Base-by-base conservation (phyloP, 1,140 invertebrate genomes). In the Meteorus sp. region DNA sequence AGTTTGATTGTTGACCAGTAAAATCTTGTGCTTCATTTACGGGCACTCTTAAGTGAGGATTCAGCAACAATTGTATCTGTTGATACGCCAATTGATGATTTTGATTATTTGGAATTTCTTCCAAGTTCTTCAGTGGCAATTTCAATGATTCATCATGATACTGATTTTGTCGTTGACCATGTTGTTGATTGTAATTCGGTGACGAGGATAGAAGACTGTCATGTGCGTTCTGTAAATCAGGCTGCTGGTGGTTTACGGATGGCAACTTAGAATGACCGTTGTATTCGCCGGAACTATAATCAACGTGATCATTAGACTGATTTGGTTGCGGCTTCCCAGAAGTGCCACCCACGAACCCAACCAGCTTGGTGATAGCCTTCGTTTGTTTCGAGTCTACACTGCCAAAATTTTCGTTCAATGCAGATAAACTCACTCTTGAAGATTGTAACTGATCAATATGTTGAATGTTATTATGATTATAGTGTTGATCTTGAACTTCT, bases 1-100 rank as follows among this genome's bases (percentile, higher is more conserved):
- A 57, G 27, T 39, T 25, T 35, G 6, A 56, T 31, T 3, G 3
- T 47, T 23, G 27, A 23, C 35, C 43, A n/a, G 33, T 47, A 17
- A 48, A 57, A 37, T n/a, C 31, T 11, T 19, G 6, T 6, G 31
- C 5, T 8, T 31, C 19, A 50, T 50, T 47, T 7, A 35, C 22
- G 11, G 54, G 29, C 3, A 48, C 29, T 2, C 13, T 15, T 0
- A 57, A 25, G 33, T 57, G 45, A n/a, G 55, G 55, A 50, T 57
- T 57, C 8, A 57, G 31, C 15, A 39, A 2, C 3, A 43, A 17
- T 20, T 47, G 55, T 13, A 57, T 48, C 7, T 47, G 29, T 17
- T 48, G 55, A 20, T 23, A 39, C 3, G 43, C 54, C n/a, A 25
- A 6, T 22, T 50, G 44, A 25, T 19, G 43, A 19, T 39, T 19